A percentile compares a stretch with the other conserved stretches of the same genome.
Conservation (phyloP, 92 coral and sea anemone genomes). For the Paramuricea clavata region DNA sequence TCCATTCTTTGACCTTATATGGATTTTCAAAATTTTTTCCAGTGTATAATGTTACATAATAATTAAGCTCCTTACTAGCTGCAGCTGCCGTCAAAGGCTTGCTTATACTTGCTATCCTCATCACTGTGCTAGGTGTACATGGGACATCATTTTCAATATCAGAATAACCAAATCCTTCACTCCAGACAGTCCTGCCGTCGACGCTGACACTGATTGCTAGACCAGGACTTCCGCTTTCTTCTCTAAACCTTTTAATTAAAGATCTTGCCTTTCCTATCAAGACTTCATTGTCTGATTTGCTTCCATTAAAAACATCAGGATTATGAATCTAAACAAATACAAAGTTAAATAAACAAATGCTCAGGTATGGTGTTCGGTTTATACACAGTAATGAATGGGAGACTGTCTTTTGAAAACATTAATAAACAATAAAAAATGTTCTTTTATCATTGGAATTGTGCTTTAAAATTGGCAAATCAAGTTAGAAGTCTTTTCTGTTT, state of each 20-base stretch:
- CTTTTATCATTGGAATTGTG: too few relatives aligned
- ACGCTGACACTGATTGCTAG: constrained; percentile 83
- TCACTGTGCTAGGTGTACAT: constrained; percentile 82
- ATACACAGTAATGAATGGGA: too few relatives aligned
- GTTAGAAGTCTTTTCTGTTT: too few relatives aligned
- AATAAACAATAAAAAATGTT: too few relatives aligned
- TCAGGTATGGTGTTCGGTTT: too few relatives aligned
- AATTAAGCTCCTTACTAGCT: constrained; percentile 79
- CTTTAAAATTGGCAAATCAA: too few relatives aligned
- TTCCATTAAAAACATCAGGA: not conserved
- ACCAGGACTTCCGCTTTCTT: constrained; percentile 91
- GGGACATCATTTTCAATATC: constrained; percentile 92
- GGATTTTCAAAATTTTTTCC: too few relatives aligned
- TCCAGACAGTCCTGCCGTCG: constrained; percentile 90
- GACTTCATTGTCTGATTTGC: constrained; percentile 6
- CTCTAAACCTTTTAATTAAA: constrained; percentile 73
- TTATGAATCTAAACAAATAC: not conserved
- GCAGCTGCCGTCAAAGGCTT: constrained; percentile 91
- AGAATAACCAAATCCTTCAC: constrained; percentile 95
- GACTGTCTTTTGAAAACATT: too few relatives aligned
- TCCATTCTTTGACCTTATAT: too few relatives aligned
- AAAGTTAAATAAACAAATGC: too few relatives aligned
- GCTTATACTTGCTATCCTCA: constrained; percentile 99
- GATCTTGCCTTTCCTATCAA: constrained; percentile 72
- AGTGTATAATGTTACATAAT: too few relatives aligned